These are phyloP conservation scores for Shargacucullia verbasci DNA, from an alignment of 2,888 invertebrate species.

Conservation along the genomic window DNA sequence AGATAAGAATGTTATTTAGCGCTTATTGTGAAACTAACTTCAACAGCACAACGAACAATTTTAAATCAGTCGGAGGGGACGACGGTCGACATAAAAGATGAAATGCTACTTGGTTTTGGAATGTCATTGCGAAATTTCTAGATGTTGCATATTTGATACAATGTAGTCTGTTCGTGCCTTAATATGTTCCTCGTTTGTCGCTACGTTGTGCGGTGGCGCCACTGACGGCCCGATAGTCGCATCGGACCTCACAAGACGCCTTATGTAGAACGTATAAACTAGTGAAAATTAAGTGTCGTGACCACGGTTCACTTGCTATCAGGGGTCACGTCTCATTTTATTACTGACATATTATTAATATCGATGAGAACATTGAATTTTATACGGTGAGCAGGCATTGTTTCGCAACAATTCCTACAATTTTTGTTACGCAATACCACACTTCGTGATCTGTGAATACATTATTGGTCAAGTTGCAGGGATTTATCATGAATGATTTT, in stretches of 20 bases:
- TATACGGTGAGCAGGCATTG: slow-evolving; percentile 72
- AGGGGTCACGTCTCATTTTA: slow-evolving; percentile 84
- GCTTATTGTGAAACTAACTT: too few species aligned
- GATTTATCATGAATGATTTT: slow-evolving; percentile 48
- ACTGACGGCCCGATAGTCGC: slow-evolving; percentile 64
- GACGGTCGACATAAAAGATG: not conserved
- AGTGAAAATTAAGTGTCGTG: slow-evolving; percentile 87
- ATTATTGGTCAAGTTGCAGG: slow-evolving; percentile 45
- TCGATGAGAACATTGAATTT: slow-evolving; percentile 83
- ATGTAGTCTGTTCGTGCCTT: slow-evolving; percentile 55
- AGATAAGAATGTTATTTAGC: not conserved
- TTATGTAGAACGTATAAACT: slow-evolving; percentile 83
- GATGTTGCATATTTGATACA: slow-evolving; percentile 19
- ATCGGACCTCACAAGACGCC: slow-evolving; percentile 82
- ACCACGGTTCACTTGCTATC: slow-evolving; percentile 81
- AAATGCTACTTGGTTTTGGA: slow-evolving; percentile 7
- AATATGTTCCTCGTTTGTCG: slow-evolving; percentile 67
- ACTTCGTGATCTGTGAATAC: slow-evolving; percentile 46
- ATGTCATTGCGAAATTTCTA: slow-evolving; percentile 10
- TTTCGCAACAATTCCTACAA: slow-evolving; percentile 70
- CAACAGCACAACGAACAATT: not conserved
- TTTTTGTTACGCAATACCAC: slow-evolving; percentile 43
- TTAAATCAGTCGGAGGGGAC: not conserved
- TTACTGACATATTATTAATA: slow-evolving; percentile 86
- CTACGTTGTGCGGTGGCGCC: slow-evolving; percentile 73